Evolutionary conservation across 30 jellyfish, hydroid and myxozoan genomes (phyloP).

Genomic region (Pelagia noctiluca): DNA sequence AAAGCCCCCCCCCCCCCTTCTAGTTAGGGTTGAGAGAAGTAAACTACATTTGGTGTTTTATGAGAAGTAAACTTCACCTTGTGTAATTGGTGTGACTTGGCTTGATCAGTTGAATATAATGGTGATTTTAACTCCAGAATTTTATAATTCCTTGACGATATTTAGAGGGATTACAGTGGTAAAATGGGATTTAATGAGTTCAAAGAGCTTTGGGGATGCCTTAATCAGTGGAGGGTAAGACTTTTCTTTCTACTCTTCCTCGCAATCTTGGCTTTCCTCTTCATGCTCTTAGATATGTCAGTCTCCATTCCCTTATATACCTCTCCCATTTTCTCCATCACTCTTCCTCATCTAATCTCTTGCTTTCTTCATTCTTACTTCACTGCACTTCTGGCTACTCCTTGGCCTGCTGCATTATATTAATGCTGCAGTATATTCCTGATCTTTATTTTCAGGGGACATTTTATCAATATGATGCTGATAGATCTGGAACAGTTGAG

Average conservation of each 20-base stretch:
- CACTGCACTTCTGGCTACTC: neutral
- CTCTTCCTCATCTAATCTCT: neutral
- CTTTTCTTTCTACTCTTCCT: neutral
- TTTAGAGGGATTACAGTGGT: slow-evolving; percentile 95
- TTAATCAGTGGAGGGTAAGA: slow-evolving; percentile 98
- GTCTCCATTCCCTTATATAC: neutral
- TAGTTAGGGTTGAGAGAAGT: no score
- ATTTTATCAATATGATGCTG: slow-evolving; percentile 84
- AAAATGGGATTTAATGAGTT: slow-evolving; percentile 99
- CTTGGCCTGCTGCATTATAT: neutral
- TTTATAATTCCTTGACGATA: neutral
- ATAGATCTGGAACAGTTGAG: slow-evolving; percentile 98
- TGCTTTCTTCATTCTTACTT: neutral
- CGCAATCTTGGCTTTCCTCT: neutral
- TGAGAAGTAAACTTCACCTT: neutral
- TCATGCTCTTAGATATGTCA: neutral
- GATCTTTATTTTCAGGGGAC: slow-evolving; percentile 58
- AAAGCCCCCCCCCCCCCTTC: no score
- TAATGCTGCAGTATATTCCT: neutral
- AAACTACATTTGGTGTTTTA: neutral
- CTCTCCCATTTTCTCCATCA: neutral
- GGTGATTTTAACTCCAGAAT: no score
- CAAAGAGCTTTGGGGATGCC: slow-evolving; percentile 96
- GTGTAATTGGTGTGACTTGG: neutral
- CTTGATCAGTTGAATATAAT: neutral